These are phyloP conservation scores for Acanthaster planci DNA, from an alignment of 35 echinoderm and acorn worm genomes.

Conservation along the genomic window DNA sequence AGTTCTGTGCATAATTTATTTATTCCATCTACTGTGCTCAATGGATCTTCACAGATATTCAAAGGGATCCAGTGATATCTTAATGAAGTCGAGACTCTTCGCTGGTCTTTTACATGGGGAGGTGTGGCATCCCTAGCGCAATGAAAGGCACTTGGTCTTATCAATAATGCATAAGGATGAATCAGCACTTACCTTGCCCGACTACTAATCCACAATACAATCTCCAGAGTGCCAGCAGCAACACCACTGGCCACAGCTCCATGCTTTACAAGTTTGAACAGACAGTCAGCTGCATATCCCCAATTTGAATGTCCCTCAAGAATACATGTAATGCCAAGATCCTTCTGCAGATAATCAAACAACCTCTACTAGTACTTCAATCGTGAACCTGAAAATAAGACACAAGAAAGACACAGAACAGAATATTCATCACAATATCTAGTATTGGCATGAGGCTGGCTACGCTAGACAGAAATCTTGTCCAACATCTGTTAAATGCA, in stretches of 20 bases:
- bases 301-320: background rate
- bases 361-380: background rate
- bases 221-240: background rate
- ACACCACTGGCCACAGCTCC: background rate
- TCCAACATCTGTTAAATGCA: too few relatives aligned
- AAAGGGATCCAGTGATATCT: background rate
- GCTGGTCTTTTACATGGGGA: background rate
- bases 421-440: too few relatives aligned
- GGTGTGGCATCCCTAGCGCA: background rate
- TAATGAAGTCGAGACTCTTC: background rate
- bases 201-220: background rate
- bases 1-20: background rate
- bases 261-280: background rate
- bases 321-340: background rate
- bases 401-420: too few relatives aligned
- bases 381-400: too few relatives aligned
- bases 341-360: background rate
- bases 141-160: background rate
- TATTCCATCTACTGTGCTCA: background rate
- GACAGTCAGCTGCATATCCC: background rate
- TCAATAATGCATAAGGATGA: conserved; percentile 30
- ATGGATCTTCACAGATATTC: background rate
- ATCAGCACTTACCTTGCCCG: conserved; percentile 4
- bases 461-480: too few relatives aligned
- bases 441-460: too few relatives aligned